Conservation (phyloP, 2,888 invertebrate species). For the Erynnis tages region DNA sequence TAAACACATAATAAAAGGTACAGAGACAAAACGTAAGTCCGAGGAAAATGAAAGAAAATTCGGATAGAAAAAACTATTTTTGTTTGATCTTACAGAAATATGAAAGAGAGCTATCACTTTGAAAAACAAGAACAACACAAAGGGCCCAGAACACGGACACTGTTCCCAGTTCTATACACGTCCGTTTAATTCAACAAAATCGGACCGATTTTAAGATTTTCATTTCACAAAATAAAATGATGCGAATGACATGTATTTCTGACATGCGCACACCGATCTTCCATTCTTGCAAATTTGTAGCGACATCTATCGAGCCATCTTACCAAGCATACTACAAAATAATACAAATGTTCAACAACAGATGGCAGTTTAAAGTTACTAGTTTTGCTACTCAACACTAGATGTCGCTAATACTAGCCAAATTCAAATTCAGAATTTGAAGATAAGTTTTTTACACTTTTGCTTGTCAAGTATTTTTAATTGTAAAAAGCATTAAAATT, state of each 20-base stretch:
- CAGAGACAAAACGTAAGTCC: slow-evolving; percentile 50
- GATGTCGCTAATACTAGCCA: too few relatives aligned
- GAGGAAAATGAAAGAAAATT: slow-evolving; percentile 50
- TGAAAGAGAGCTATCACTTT: slow-evolving; percentile 42
- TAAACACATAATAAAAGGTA: slow-evolving; percentile 38
- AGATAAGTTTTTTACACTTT: too few relatives aligned
- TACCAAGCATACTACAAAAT: too few relatives aligned
- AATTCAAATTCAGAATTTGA: too few relatives aligned
- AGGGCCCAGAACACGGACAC: slow-evolving; percentile 48
- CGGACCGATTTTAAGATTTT: slow-evolving; percentile 64
- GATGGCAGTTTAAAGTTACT: too few relatives aligned
- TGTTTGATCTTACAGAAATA: slow-evolving; percentile 42
- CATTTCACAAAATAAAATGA: slow-evolving; percentile 75
- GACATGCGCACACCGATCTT: slow-evolving; percentile 74
- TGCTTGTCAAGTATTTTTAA: too few relatives aligned
- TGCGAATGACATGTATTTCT: slow-evolving; percentile 72
- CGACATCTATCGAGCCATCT: slow-evolving; percentile 48
- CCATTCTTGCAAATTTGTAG: slow-evolving; percentile 42
- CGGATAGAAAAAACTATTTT: slow-evolving; percentile 35
- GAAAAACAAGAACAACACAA: slow-evolving; percentile 44
- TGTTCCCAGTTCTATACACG: slow-evolving; percentile 58
- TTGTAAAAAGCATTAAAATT: too few relatives aligned
- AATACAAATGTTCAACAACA: too few relatives aligned
- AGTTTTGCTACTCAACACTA: slow-evolving; percentile 37
- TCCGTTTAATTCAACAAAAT: slow-evolving; percentile 62